A percentile compares a stretch with the other conserved stretches of the same genome.
phyloP scores from a whole-genome alignment of 2,797 vertebrate genomes.

The Antrozous pallidus region DNA sequence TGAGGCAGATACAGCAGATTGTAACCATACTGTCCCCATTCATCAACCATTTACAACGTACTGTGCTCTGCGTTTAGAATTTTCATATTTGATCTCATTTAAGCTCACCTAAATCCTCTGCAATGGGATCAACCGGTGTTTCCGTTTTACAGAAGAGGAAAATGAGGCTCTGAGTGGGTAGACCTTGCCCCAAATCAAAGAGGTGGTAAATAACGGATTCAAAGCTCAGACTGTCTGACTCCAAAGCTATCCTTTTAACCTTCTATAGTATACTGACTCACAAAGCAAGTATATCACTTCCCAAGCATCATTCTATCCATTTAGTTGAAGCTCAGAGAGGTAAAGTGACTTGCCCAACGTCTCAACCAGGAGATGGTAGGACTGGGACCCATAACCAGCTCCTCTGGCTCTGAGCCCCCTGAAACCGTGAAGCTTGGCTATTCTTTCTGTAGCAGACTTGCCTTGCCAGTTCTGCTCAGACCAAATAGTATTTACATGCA shows the following conservation, averaged over 20 bases:
- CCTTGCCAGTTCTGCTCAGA: neutral
- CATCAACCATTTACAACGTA: neutral
- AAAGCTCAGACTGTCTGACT: neutral
- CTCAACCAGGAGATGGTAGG: neutral
- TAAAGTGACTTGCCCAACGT: neutral
- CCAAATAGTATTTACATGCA: neutral
- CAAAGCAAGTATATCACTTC: neutral
- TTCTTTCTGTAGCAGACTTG: neutral
- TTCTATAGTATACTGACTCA: neutral
- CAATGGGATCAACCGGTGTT: neutral
- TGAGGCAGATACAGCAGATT: slow-evolving; percentile 59
- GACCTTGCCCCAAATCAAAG: slow-evolving; percentile 48
- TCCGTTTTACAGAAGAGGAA: slow-evolving; percentile 56
- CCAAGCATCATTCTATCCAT: neutral
- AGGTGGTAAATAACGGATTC: slow-evolving; percentile 49
- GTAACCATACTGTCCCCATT: neutral
- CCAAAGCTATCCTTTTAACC: neutral
- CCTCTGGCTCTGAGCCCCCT: neutral
- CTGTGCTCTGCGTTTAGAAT: neutral
- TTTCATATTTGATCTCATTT: neutral
- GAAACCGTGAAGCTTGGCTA: neutral
- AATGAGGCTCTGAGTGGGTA: neutral
- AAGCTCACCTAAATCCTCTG: slow-evolving; percentile 22
- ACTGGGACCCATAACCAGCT: neutral
- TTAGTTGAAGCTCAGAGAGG: neutral